These are phyloP conservation scores for Kradibia gibbosae DNA, from an alignment of 1,140 invertebrate genomes.

Conservation along the genomic window DNA sequence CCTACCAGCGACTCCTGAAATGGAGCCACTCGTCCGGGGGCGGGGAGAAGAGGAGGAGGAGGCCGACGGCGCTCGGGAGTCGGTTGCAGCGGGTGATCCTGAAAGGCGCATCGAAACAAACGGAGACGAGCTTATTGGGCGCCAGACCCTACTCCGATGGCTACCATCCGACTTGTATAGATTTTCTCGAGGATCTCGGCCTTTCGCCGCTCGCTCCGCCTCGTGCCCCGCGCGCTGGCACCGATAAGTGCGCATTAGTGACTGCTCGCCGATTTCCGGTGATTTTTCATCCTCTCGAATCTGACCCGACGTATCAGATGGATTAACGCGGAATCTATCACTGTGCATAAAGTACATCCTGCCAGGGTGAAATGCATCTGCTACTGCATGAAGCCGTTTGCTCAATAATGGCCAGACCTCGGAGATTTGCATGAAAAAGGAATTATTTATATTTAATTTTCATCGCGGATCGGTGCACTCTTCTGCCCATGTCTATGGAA, in stretches of 20 bases:
- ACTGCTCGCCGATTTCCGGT: neutral
- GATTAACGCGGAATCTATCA: neutral
- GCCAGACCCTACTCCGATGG: neutral
- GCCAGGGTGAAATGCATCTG: neutral
- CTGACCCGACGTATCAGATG: neutral
- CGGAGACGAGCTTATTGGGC: neutral
- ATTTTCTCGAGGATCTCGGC: neutral
- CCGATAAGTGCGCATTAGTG: neutral
- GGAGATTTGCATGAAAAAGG: neutral
- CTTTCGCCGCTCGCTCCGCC: neutral
- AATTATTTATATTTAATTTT: neutral
- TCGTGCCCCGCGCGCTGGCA: neutral
- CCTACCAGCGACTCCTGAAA: neutral
- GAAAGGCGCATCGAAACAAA: constrained; percentile 3
- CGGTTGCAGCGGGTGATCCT: constrained; percentile 5
- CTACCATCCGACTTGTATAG: neutral
- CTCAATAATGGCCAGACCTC: neutral
- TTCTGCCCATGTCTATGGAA: no score
- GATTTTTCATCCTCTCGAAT: neutral
- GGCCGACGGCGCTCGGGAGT: neutral
- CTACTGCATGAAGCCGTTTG: neutral
- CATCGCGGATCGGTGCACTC: neutral
- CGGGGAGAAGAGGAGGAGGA: neutral
- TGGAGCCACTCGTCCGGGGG: neutral
- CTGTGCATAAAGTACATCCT: neutral